Base-by-base conservation (phyloP, 2,888 invertebrate species). In the Calameuta idolon region DNA sequence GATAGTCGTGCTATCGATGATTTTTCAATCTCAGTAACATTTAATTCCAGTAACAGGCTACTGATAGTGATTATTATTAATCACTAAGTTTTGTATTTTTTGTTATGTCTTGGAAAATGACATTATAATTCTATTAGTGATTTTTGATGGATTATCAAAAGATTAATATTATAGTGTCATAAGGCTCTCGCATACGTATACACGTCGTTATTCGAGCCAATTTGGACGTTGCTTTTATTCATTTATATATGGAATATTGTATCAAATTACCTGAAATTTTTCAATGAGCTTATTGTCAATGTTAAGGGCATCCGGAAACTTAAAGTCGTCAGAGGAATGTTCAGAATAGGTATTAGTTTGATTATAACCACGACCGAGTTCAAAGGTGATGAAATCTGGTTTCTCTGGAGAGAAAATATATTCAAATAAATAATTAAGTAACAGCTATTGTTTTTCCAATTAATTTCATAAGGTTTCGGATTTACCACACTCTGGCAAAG, bases 231-330 rank as follows among this genome's bases (percentile, higher is more conserved):
- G 40, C 23, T 55, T 23, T 55, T 23, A 23, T 55, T 23, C 2
- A 75, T n/a, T 68, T 55, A 11, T n/a, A 75, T 35, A n/a, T 4
- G 15, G 15, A 35, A 35, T 23, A 31, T 12, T 12, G 35, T 30
- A 12, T 2, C 23, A 11, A 55, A 40, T 77, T 83, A 86, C 85
- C 83, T 83, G 34, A 31, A 86, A 85, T 75, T 85, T 86, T n/a
- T 83, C 40, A n/a, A 83, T 34, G n/a, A 81, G 76, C 3, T 79
- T 69, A 3, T 80, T 76, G 34, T 82, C 76, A 40, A 86, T 82
- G 77, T 79, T 79, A 11, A 86, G 74, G 34, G 81, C 79, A 12
- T 82, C 83, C 4, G 86, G 86, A 75, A 85, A 85, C 1, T 78
- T 78, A 78, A 82, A 81, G 37, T 81, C 80, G 9, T 71, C 69